Conservation (phyloP, 2,797 vertebrate species). For the Nothura maculosa region DNA sequence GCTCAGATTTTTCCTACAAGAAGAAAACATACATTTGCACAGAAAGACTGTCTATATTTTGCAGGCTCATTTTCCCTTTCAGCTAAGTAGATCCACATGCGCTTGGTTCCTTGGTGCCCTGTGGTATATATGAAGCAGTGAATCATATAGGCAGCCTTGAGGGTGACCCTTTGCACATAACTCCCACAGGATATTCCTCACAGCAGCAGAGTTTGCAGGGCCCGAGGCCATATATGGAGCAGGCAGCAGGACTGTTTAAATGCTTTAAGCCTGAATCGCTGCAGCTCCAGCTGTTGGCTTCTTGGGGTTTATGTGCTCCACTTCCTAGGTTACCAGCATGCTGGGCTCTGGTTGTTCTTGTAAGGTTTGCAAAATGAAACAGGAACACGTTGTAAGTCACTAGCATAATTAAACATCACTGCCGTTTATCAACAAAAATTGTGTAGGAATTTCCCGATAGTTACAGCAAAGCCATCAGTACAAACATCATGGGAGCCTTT, state of each 20-base stretch:
- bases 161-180: fast-evolving
- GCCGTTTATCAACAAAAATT: background rate
- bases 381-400: background rate
- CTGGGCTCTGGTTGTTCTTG: background rate
- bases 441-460: background rate
- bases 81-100: fast-evolving
- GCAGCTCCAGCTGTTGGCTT: background rate
- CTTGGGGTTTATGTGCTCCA: background rate
- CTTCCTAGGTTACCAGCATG: background rate
- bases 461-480: background rate
- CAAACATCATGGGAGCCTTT: background rate
- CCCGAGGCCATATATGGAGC: background rate
- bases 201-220: fast-evolving
- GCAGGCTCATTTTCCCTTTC: fast-evolving
- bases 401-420: background rate
- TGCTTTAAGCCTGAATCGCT: conserved; percentile 22
- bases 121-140: fast-evolving
- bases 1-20: background rate
- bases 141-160: background rate
- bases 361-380: background rate
- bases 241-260: conserved; percentile 1
- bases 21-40: background rate
- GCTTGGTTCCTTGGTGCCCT: fast-evolving
- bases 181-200: background rate
- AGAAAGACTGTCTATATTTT: fast-evolving